A percentile compares a stretch with the other conserved stretches of the same genome.
phyloP scores from a whole-genome alignment of 2,797 vertebrate genomes.

The Hydrophis major region DNA sequence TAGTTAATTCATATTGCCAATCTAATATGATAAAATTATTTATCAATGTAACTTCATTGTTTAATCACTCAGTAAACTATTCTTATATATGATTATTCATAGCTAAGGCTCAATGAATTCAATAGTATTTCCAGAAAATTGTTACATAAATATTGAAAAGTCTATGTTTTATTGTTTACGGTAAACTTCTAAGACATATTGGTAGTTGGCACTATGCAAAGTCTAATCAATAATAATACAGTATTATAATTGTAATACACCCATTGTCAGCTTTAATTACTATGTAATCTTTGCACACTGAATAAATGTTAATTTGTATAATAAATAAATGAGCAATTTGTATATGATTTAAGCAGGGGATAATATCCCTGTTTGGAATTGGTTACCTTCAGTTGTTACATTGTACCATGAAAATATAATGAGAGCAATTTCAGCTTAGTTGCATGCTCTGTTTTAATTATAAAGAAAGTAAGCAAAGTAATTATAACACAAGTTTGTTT shows the following conservation, averaged over 20 bases:
- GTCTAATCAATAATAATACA: background rate
- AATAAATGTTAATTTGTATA: background rate
- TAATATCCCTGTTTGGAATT: background rate
- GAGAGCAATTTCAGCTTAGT: background rate
- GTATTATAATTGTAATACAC: background rate
- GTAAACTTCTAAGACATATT: background rate
- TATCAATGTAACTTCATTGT: constrained; percentile 45
- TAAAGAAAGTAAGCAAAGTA: background rate
- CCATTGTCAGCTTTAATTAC: background rate
- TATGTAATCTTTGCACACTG: background rate
- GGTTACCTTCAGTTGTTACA: background rate
- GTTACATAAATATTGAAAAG: background rate
- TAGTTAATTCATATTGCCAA: constrained; percentile 19
- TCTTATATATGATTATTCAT: background rate
- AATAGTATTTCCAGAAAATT: background rate
- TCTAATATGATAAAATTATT: background rate
- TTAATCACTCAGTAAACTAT: constrained; percentile 29
- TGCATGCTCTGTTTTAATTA: background rate
- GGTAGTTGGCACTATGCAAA: background rate
- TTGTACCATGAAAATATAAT: constrained; percentile 8
- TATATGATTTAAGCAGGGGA: background rate
- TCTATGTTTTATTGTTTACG: constrained; percentile 3
- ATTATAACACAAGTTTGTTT: background rate
- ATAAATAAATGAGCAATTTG: background rate
- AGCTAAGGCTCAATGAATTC: background rate